Conservation (phyloP, 2,113 vertebrate genomes). For the Henicopernis longicauda region DNA sequence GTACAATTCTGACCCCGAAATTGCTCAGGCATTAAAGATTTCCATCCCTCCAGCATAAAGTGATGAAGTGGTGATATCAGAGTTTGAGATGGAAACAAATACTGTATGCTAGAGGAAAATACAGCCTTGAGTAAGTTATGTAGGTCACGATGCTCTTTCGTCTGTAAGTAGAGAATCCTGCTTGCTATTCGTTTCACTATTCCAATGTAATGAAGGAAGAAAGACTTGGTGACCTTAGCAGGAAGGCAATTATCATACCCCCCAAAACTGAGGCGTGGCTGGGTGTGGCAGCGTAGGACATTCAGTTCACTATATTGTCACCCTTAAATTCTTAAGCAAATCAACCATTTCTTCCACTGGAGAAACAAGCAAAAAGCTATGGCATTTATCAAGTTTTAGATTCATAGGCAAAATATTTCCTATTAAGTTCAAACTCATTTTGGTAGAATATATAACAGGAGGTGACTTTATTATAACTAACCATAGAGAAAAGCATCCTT, state of each 20-base stretch:
- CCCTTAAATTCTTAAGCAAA: neutral
- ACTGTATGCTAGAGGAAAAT: neutral
- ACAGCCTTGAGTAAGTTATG: neutral
- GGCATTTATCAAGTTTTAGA: neutral
- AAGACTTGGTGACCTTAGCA: neutral
- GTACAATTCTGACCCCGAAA: neutral
- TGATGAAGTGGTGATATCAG: neutral
- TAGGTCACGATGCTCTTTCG: neutral
- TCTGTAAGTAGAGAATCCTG: neutral
- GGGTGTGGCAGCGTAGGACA: neutral
- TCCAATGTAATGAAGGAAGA: neutral
- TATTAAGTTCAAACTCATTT: neutral
- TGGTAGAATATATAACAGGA: neutral
- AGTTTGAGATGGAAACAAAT: neutral
- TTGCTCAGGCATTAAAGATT: neutral
- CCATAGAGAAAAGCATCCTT: neutral
- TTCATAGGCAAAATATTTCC: neutral
- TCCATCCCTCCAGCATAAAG: neutral
- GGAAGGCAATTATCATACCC: neutral
- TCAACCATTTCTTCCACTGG: neutral
- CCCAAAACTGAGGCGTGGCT: neutral
- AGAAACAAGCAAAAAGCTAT: neutral
- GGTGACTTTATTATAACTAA: neutral
- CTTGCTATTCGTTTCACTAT: neutral
- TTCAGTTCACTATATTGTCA: neutral